Percentiles rank a stretch among this genome's conserved stretches.
Conservation (phyloP, 2,888 invertebrate species). For the Lasioglossum leucozonium region DNA sequence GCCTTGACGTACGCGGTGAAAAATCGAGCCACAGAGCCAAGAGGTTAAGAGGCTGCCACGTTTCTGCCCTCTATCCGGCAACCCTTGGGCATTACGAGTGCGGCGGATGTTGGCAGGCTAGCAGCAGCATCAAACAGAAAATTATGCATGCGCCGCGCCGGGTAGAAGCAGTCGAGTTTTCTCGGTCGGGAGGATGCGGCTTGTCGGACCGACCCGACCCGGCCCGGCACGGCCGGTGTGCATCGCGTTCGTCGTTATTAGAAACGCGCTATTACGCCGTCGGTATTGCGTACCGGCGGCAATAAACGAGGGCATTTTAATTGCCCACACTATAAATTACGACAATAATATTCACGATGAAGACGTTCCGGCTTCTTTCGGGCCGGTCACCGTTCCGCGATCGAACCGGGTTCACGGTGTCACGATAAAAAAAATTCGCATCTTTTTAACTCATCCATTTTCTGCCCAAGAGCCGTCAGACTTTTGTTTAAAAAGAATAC, state of each 20-base stretch:
- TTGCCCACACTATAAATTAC: slow-evolving; percentile 32
- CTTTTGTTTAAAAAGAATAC: background rate
- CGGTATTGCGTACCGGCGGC: slow-evolving; percentile 24
- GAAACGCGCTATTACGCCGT: slow-evolving; percentile 37
- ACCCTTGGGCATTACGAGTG: background rate
- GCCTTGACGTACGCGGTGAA: background rate
- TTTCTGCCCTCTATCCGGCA: background rate
- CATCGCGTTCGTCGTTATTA: slow-evolving; percentile 32
- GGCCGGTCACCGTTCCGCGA: background rate
- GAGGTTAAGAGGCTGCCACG: background rate
- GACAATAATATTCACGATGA: slow-evolving; percentile 34
- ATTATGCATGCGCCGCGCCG: background rate
- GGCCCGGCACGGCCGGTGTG: background rate
- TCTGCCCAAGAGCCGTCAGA: background rate
- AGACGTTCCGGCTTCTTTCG: slow-evolving; percentile 23
- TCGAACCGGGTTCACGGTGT: background rate
- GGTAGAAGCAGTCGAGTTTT: background rate
- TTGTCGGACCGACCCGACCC: background rate
- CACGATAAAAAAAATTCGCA: background rate
- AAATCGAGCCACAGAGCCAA: background rate
- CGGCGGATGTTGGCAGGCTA: background rate
- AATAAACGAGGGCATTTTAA: slow-evolving; percentile 57
- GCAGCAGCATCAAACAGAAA: background rate
- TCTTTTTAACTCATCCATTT: background rate
- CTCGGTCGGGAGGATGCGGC: background rate